A percentile compares a stretch with the other conserved stretches of the same genome.
phyloP scores from a whole-genome alignment of 1,140 invertebrate species.

The Aricia agestis region DNA sequence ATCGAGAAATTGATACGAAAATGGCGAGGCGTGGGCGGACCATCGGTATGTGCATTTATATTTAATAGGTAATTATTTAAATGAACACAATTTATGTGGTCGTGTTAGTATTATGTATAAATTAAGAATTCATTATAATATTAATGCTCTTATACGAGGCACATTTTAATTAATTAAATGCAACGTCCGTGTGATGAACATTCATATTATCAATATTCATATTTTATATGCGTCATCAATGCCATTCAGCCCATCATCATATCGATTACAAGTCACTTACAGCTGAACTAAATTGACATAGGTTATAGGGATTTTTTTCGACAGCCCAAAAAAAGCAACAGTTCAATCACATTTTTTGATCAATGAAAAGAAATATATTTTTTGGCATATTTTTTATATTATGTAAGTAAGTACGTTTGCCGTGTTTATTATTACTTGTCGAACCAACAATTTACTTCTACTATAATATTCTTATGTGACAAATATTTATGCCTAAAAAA shows the following conservation, averaged over 20 bases:
- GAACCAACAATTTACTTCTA: no score
- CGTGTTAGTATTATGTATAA: slow-evolving; percentile 5
- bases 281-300: background rate
- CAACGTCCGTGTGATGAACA: background rate
- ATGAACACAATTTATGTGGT: background rate
- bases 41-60: slow-evolving; percentile 10
- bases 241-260: background rate
- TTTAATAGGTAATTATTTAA: slow-evolving; percentile 13
- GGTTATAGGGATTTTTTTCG: no score
- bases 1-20: background rate
- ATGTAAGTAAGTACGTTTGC: no score
- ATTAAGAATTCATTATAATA: slow-evolving; percentile 6
- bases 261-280: background rate
- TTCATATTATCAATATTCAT: background rate
- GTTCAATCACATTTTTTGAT: no score
- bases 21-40: background rate
- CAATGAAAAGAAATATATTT: no score
- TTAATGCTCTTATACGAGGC: background rate
- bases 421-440: no score
- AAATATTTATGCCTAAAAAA: no score
- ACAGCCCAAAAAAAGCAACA: no score
- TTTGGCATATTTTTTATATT: no score
- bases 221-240: background rate
- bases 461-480: no score
- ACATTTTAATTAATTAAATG: background rate